Base-by-base conservation (phyloP, 2,113 vertebrate genomes). In the Ceyx margarethae region DNA sequence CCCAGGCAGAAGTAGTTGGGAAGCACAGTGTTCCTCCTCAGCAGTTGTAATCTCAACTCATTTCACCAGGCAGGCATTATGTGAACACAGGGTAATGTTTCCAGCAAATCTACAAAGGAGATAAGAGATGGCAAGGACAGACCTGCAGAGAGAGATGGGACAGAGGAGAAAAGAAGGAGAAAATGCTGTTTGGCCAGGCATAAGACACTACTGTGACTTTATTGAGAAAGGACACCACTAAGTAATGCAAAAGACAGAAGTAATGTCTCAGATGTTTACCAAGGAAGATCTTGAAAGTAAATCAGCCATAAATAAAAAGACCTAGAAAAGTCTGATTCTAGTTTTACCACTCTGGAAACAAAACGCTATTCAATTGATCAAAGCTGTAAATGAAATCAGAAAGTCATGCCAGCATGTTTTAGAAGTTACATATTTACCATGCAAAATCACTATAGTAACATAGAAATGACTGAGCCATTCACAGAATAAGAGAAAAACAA, bases 401-500 rank as follows among this genome's bases (percentile, higher is more conserved):
- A 94, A 13, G 40, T 84, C 66, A 67, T 1, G 3, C 73, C 50
- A 51, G 42, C 33, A 35, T 58, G 33, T 35, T 71, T 93, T 75
- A 50, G 37, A 89, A 79, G 66, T 90, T 83, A 85, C 31, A n/a
- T 81, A 78, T 91, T 81, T 86, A 75, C 73, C 35, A 58, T n/a
- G 11, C 35, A 75, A 91, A 83, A 61, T 81, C 77, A 71, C 42
- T 67, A 71, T 7, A 88, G 35, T 81, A 75, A 61, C 65, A 75
- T 5, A 82, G 73, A 95, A 91, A 72, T 69, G 82, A 89, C 43
- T 65, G 37, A 90, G 21, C 33, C 67, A 73, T 69, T 86, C 67
- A 85, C 18, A 85, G 60, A 92, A 79, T 25, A 75, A 68, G 80
- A 93, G 74, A 69, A 81, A 91, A 93, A 85, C 22, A 90, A 85